Percentiles rank a stretch among this genome's conserved stretches.
These are phyloP conservation scores for Gadopsis marmoratus DNA, from an alignment of 2,797 vertebrate genomes.

Conservation along the genomic window DNA sequence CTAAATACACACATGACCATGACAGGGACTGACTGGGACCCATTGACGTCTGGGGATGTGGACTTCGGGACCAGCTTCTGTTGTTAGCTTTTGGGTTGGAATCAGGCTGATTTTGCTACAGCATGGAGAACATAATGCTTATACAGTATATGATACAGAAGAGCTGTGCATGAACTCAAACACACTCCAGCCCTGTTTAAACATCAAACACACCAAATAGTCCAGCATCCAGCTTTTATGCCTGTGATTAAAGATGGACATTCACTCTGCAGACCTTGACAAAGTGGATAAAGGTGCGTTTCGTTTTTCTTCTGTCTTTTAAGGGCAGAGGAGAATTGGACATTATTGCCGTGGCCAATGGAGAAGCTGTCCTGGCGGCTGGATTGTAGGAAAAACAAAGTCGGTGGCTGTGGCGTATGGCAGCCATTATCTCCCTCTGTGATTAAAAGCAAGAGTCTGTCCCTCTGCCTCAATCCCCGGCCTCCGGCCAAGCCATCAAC, in stretches of 20 bases:
- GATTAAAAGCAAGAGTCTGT: conserved; percentile 89
- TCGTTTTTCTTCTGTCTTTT: neutral
- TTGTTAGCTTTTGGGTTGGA: neutral
- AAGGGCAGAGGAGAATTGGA: conserved; percentile 35
- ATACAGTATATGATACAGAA: neutral
- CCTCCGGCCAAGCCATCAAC: conserved; percentile 84
- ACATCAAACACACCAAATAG: neutral
- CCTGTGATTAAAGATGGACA: conserved; percentile 60
- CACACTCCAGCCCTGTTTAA: conserved; percentile 20
- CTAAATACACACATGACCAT: too few species aligned
- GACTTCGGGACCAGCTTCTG: neutral
- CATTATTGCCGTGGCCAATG: conserved; percentile 59
- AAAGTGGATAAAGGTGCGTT: conserved; percentile 29
- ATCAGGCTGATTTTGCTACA: neutral
- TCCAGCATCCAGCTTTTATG: conserved; percentile 10
- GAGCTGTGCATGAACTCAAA: neutral
- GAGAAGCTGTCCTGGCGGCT: conserved; percentile 50
- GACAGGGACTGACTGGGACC: neutral
- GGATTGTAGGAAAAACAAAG: conserved; percentile 74
- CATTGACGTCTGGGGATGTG: neutral
- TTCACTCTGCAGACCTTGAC: conserved; percentile 34
- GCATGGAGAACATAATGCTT: neutral
- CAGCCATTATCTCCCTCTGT: conserved; percentile 87
- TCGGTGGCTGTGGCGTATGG: conserved; percentile 80
- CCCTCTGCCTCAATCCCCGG: conserved; percentile 53